Evolutionary conservation across 2,113 vertebrate species (phyloP).

Genomic region (Struthio camelus): DNA sequence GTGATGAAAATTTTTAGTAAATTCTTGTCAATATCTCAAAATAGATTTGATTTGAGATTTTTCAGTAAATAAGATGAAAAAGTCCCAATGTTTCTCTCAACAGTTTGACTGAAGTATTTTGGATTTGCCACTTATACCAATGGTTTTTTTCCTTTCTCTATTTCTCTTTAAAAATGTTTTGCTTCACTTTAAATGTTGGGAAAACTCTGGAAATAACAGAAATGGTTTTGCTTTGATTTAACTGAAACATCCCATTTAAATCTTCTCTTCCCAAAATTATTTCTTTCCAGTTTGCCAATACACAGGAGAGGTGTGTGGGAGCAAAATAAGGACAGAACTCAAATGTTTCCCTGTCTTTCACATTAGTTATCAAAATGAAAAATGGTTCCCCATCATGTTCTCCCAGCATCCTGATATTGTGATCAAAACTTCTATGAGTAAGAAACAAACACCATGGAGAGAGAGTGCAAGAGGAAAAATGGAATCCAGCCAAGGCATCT

Average conservation of each 20-base stretch:
- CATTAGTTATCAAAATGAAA: background rate
- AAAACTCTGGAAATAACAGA: background rate
- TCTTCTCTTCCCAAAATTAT: background rate
- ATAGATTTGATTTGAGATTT: background rate
- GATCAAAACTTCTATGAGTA: no score
- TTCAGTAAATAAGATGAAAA: background rate
- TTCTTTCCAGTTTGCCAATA: background rate
- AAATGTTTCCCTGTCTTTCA: background rate
- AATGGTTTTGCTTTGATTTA: background rate
- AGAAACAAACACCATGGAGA: accelerated
- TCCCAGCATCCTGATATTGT: accelerated
- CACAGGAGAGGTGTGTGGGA: background rate
- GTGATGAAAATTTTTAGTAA: background rate
- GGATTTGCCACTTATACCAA: background rate
- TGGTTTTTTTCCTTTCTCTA: background rate
- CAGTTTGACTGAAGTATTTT: background rate
- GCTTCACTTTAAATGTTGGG: background rate
- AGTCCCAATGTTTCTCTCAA: background rate
- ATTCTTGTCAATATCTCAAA: background rate
- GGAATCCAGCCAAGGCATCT: accelerated
- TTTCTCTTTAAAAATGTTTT: background rate
- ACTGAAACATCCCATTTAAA: background rate
- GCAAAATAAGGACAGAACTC: background rate
- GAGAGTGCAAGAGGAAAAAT: background rate
- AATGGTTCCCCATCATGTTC: accelerated